phyloP scores from a whole-genome alignment of 2,113 vertebrate species.

The Rattus rattus region DNA sequence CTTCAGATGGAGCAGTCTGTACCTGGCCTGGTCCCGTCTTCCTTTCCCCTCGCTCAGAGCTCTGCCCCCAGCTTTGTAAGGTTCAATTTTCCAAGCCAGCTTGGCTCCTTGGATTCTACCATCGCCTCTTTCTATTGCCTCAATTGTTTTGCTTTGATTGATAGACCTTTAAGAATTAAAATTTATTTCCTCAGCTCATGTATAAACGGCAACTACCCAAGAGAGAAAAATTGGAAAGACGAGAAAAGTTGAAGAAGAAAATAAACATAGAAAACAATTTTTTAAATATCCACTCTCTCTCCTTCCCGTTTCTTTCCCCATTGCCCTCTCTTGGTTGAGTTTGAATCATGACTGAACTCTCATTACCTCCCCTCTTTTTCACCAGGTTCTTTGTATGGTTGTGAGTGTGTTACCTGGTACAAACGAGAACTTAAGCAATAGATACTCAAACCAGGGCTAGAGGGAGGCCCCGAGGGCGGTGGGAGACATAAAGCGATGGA shows the following conservation, averaged over 20 bases:
- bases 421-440: not conserved
- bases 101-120: not conserved
- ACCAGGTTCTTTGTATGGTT: not conserved
- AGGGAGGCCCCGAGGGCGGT: not conserved
- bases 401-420: not conserved
- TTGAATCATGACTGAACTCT: not conserved
- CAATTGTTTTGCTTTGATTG: not conserved
- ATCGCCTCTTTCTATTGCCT: not conserved
- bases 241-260: not conserved
- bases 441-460: not conserved
- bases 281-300: not conserved
- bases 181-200: not conserved
- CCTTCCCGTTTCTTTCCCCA: not conserved
- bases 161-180: not conserved
- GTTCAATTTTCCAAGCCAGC: not conserved
- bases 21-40: not conserved
- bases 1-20: not conserved
- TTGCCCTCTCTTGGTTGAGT: not conserved
- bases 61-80: not conserved
- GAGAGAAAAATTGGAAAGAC: constrained; percentile 23
- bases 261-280: not conserved
- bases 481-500: not conserved
- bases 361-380: not conserved
- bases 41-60: not conserved
- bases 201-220: not conserved